phyloP scores from a whole-genome alignment of 2,113 vertebrate species.

The Eublepharis macularius region DNA sequence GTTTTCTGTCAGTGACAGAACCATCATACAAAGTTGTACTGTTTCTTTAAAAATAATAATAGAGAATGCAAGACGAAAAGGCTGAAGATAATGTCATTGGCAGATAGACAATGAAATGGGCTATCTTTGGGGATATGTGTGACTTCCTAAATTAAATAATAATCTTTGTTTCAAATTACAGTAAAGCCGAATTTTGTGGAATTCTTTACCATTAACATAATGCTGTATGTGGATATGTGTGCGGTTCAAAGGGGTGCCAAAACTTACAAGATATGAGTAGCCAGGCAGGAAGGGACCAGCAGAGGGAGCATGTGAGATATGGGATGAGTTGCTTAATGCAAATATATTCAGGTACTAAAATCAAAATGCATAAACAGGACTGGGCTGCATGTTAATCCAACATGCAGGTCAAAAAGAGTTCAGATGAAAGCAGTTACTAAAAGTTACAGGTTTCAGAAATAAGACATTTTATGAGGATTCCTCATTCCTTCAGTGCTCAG shows the following conservation, averaged over 20 bases:
- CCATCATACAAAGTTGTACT: background rate
- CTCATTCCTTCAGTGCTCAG: background rate
- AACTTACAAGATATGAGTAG: background rate
- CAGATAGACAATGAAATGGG: background rate
- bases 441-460: background rate
- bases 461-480: background rate
- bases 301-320: constrained; percentile 9
- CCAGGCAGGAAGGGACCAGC: background rate
- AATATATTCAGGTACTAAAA: background rate
- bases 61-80: background rate
- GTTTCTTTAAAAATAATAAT: background rate
- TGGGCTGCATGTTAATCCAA: background rate
- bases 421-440: background rate
- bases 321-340: background rate
- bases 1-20: background rate
- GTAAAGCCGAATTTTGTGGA: background rate
- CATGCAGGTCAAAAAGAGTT: background rate
- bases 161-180: background rate
- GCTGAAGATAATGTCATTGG: background rate
- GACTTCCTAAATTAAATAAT: background rate
- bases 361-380: background rate
- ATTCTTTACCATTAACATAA: background rate
- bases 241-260: background rate
- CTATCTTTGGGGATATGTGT: background rate
- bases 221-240: background rate